A percentile compares a stretch with the other conserved stretches of the same genome.
These are phyloP conservation scores for Zophobas atratus DNA, from an alignment of 1,140 invertebrate species.

Conservation along the genomic window DNA sequence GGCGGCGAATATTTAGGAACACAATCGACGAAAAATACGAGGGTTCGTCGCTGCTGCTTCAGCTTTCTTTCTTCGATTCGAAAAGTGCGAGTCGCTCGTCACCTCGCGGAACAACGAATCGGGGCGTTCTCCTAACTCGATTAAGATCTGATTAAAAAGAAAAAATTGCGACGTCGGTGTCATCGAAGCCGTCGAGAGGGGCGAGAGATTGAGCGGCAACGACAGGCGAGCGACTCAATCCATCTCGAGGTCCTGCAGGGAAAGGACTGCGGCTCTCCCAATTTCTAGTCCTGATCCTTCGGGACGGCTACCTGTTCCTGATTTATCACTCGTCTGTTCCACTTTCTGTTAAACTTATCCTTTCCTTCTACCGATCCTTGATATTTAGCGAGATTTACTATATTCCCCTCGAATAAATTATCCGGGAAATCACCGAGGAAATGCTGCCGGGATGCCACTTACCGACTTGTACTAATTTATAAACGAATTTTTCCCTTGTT, in stretches of 20 bases:
- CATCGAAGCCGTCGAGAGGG: slow-evolving; percentile 26
- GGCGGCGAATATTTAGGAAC: slow-evolving; percentile 22
- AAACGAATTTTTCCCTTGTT: slow-evolving; percentile 36
- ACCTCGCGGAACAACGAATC: slow-evolving; percentile 28
- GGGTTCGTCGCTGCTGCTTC: not conserved
- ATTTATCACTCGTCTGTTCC: slow-evolving; percentile 66
- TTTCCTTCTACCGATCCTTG: slow-evolving; percentile 64
- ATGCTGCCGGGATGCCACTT: slow-evolving; percentile 41
- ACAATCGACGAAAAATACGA: slow-evolving; percentile 25
- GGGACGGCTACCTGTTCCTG: slow-evolving; percentile 66
- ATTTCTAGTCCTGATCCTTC: slow-evolving; percentile 60
- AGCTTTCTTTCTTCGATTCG: not conserved
- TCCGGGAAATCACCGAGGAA: slow-evolving; percentile 49
- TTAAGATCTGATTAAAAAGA: slow-evolving; percentile 56
- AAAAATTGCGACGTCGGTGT: slow-evolving; percentile 43
- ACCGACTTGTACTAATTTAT: slow-evolving; percentile 44
- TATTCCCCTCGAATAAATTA: slow-evolving; percentile 63
- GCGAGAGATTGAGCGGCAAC: slow-evolving; percentile 58
- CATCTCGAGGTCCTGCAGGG: slow-evolving; percentile 58
- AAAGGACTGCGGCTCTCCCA: slow-evolving; percentile 57
- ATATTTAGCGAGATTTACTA: slow-evolving; percentile 66
- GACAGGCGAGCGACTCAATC: slow-evolving; percentile 60
- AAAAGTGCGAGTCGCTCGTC: not conserved
- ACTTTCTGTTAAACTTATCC: slow-evolving; percentile 65
- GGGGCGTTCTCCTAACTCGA: slow-evolving; percentile 48